Base-by-base conservation (phyloP, 2,797 vertebrate genomes). In the Pseudomugil gertrudae region DNA sequence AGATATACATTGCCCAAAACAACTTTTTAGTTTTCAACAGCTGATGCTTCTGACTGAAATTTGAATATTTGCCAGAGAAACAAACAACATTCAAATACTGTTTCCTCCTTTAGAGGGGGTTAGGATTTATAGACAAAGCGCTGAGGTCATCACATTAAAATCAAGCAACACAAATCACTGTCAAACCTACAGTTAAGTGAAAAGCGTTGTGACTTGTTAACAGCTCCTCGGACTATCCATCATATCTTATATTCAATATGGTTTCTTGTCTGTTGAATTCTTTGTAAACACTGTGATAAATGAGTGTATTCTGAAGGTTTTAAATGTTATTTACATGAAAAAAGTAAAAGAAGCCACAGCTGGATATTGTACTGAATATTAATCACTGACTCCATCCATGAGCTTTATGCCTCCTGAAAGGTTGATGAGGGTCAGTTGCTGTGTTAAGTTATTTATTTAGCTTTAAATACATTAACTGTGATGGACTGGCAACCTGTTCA, bases 141-240 rank as follows among this genome's bases (percentile, higher is more conserved):
- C 74, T 84, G 82, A 11, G 65, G 78, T 80, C 72, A 70, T 79
- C 71, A 30, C 58, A 62, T 57, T 62, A 63, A 78, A 80, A 69
- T 73, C 57, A 76, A 83, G 71, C 62, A 27, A 62, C 72, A 76
- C 69, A 79, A 84, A 84, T 87, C 80, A 80, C 48, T 78, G 77
- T 81, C 78, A 81, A 5, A 40, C 26, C 26, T 59, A 3, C 76
- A 87, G 85, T 83, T 76, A 80, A 86, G 79, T 71, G 78, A 78
- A 80, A 87, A 68, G 77, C 79, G 61, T 72, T 80, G 72, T 63
- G 59, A 66, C 74, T 84, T 79, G 78, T 84, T 83, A 81, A 86
- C 74, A 81, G 64, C 66, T 74, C 57, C 43, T 59, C 53, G 29
- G 47, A 60, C 55, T 63, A 84, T 84, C 74, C 81, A 85, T 88